Evolutionary conservation across 1,140 invertebrate species (phyloP), one percentile per base, ranked within the genome.

Genomic region (Caenorhabditis brenneri): DNA sequence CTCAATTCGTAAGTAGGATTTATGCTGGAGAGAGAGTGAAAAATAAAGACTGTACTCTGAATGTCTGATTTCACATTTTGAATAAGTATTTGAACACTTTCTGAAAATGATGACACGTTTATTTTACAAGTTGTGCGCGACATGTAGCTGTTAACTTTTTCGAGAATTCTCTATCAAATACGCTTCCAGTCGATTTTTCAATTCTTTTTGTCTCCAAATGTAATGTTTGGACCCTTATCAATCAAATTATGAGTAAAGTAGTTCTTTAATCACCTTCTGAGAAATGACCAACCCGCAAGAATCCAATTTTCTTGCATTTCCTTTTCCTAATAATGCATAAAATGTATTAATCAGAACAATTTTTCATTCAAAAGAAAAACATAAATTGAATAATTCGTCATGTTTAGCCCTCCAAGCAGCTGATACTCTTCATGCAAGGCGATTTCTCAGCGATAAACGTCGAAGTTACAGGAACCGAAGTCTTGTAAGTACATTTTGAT

Each of bases 381-480:
- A 24, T 22, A 24, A 74, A 74, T 42, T 42, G 10, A 74, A 27
- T 42, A 42, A 74, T 74, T 42, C 36, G 65, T 42, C 36, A 74
- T 42, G 24, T 74, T 74, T n/a, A 74, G 65, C 65, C 33, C 36
- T 74, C 12, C 65, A 74, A 74, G 36, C 65, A 74, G 65, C 36
- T 74, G 65, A 74, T 74, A 74, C 65, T 42, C 65, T 74, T 24
- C 65, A 74, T 74, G 65, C 65, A 74, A 74, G 65, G 22, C 33
- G 79, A 53, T 83, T 83, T 79, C 82, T 83, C 16, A 83, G 49
- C 31, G 82, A 83, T 46, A 49, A 69, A 31, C 42, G 82, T 22
- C 36, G 65, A 29, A 83, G 78, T 49, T 83, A 83, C 49, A 31
- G 82, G 19, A 83, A 83, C 58, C 65, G 82, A 46, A 83, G 82